Evolutionary conservation across 2,888 invertebrate species (phyloP).

Genomic region (Apotomis betuletana): DNA sequence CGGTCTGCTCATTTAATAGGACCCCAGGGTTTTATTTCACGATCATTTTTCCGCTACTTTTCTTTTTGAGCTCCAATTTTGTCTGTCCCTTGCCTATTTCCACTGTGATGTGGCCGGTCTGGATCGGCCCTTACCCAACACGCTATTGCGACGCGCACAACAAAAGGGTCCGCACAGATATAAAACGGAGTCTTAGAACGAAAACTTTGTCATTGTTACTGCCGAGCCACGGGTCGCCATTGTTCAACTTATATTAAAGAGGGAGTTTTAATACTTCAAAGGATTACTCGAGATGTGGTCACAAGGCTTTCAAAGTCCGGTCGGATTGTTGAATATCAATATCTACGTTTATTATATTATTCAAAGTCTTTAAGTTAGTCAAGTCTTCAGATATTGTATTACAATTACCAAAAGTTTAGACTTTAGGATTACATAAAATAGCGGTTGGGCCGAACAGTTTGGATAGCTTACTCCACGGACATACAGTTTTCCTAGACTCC

Average conservation of each 20-base stretch:
- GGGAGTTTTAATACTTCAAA: constrained; percentile 75
- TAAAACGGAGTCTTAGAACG: constrained; percentile 74
- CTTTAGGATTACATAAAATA: too few species aligned
- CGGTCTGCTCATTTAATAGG: too few species aligned
- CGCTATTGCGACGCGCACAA: constrained; percentile 56
- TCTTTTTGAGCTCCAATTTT: too few species aligned
- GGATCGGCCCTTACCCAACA: constrained; percentile 51
- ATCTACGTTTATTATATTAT: constrained; percentile 12
- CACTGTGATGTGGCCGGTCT: constrained; percentile 11
- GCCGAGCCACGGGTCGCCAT: constrained; percentile 69
- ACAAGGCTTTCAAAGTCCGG: constrained; percentile 36
- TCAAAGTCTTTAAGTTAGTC: too few species aligned
- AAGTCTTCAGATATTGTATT: too few species aligned
- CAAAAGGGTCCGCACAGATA: constrained; percentile 67
- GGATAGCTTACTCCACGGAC: too few species aligned
- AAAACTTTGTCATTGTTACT: constrained; percentile 77
- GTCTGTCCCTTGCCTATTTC: too few species aligned
- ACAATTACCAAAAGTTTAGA: too few species aligned
- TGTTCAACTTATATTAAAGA: constrained; percentile 80
- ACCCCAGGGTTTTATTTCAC: too few species aligned
- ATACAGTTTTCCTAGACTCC: too few species aligned
- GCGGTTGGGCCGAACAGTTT: too few species aligned
- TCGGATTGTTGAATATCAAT: constrained; percentile 33
- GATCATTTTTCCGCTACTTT: too few species aligned
- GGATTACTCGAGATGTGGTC: constrained; percentile 65